These are phyloP conservation scores for Protaetia brevitarsis DNA, from an alignment of 1,140 invertebrate genomes.

Conservation along the genomic window DNA sequence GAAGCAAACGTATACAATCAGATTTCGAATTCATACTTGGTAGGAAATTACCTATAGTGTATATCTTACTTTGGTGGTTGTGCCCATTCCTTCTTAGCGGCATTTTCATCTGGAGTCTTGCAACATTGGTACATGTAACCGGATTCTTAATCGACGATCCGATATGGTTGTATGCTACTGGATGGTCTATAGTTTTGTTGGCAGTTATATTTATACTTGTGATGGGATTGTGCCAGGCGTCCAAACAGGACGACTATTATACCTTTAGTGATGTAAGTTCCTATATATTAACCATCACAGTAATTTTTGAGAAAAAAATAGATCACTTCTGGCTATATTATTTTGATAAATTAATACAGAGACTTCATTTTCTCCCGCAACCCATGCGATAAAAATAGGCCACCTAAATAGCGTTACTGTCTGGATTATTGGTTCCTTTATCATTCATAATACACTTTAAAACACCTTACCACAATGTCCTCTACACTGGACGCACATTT, in stretches of 20 bases:
- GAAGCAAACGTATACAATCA: slow-evolving; percentile 49
- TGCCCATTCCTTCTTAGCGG: slow-evolving; percentile 49
- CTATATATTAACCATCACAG: no score
- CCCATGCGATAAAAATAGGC: no score
- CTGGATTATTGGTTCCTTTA: no score
- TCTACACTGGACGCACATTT: no score
- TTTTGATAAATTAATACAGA: background rate
- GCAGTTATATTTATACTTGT: slow-evolving; percentile 48
- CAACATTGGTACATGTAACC: slow-evolving; percentile 32
- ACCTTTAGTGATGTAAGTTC: slow-evolving; percentile 42
- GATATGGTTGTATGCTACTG: slow-evolving; percentile 48
- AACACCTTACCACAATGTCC: no score
- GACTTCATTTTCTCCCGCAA: no score
- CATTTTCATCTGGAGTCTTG: slow-evolving; percentile 48
- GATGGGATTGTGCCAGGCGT: slow-evolving; percentile 46
- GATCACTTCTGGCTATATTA: no score
- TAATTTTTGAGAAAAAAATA: no score
- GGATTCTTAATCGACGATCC: slow-evolving; percentile 41
- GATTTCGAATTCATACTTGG: slow-evolving; percentile 57
- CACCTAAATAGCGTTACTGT: no score
- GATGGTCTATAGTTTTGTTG: slow-evolving; percentile 49
- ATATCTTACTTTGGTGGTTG: slow-evolving; percentile 52
- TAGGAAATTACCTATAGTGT: slow-evolving; percentile 49
- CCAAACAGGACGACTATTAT: slow-evolving; percentile 43
- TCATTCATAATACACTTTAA: no score